These are phyloP conservation scores for Gavialis gangeticus DNA, from an alignment of 2,113 vertebrate species.

Conservation along the genomic window DNA sequence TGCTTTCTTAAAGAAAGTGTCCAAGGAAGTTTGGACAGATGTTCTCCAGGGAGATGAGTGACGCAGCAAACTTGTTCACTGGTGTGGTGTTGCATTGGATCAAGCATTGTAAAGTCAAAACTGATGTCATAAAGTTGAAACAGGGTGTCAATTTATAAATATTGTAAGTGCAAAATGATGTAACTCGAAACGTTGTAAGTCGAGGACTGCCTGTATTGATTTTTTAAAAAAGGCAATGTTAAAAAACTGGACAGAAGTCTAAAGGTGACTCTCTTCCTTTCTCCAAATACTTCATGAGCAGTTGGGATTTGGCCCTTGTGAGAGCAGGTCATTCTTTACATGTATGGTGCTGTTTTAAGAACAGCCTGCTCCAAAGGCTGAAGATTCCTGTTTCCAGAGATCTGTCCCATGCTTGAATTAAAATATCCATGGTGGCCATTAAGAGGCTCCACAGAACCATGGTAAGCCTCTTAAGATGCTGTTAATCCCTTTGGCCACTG, in stretches of 20 bases:
- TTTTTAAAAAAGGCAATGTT: too few species aligned
- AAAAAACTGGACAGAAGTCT: background rate
- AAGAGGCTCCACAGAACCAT: background rate
- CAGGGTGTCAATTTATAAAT: too few species aligned
- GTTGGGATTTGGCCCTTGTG: background rate
- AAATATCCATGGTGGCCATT: background rate
- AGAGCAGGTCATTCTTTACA: background rate
- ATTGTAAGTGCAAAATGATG: too few species aligned
- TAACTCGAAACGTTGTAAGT: too few species aligned
- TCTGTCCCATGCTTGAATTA: background rate
- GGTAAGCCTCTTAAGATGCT: background rate
- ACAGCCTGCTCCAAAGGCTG: background rate
- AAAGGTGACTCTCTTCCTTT: background rate
- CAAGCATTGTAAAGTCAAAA: too few species aligned
- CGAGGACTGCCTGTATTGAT: too few species aligned
- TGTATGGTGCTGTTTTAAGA: background rate
- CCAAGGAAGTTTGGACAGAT: too few species aligned
- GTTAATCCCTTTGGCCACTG: background rate
- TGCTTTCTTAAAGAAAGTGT: too few species aligned
- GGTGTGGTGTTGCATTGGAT: too few species aligned
- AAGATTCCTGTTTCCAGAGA: background rate
- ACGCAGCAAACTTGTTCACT: too few species aligned
- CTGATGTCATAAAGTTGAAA: too few species aligned
- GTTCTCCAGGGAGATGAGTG: too few species aligned
- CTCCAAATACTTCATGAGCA: background rate